These are phyloP conservation scores for Centropus unirufus DNA, from an alignment of 2,113 vertebrate genomes.

Conservation along the genomic window DNA sequence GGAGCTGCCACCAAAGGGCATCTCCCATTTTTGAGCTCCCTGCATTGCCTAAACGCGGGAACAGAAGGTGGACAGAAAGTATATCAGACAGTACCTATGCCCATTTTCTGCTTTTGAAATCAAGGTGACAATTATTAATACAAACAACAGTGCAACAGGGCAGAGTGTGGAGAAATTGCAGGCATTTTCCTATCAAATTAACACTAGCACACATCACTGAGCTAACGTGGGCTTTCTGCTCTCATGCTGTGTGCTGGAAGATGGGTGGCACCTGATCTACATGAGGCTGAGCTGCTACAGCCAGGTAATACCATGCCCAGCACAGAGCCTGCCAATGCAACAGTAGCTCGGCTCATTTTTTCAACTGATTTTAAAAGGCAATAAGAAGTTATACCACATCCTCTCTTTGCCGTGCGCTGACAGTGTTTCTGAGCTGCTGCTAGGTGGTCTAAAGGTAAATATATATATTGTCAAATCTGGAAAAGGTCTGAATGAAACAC, in stretches of 20 bases:
- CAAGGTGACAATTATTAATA: background rate
- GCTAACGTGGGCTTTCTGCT: background rate
- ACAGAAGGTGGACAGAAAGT: background rate
- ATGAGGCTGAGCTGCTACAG: background rate
- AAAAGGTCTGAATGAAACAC: background rate
- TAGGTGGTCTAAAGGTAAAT: background rate
- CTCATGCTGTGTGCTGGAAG: background rate
- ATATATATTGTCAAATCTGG: background rate
- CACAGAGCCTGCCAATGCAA: background rate
- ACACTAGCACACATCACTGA: background rate
- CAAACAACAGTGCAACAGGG: background rate
- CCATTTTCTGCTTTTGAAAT: background rate
- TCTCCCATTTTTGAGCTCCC: background rate
- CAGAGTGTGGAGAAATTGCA: background rate
- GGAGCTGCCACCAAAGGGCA: background rate
- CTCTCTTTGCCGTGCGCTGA: background rate
- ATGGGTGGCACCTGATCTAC: background rate
- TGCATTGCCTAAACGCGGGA: background rate
- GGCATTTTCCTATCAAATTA: background rate
- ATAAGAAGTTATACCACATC: background rate
- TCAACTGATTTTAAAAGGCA: background rate
- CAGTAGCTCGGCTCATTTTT: background rate
- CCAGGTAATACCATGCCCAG: background rate
- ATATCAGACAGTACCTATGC: background rate
- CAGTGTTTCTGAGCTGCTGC: background rate